A percentile compares a stretch with the other conserved stretches of the same genome.
Evolutionary conservation across 1,140 invertebrate genomes (phyloP).

Genomic region (Lithobius niger): DNA sequence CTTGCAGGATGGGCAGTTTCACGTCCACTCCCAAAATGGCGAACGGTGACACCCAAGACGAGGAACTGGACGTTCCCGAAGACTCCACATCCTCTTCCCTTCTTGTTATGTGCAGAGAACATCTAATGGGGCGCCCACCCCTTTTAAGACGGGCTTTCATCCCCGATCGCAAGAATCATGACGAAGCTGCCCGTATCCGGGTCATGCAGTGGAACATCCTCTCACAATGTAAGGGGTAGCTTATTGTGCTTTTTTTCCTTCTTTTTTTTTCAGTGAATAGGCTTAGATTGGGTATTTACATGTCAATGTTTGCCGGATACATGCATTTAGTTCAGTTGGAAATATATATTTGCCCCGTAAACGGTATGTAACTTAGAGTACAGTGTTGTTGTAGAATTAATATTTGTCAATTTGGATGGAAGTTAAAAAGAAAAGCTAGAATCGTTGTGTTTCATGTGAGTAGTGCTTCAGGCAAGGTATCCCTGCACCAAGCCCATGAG

Average conservation of each 20-base stretch:
- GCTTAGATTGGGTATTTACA: neutral
- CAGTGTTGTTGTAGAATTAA: neutral
- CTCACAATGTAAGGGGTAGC: slow-evolving; percentile 46
- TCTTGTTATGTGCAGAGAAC: slow-evolving; percentile 37
- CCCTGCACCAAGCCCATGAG: too few species aligned
- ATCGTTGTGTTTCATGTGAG: too few species aligned
- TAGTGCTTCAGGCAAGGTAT: too few species aligned
- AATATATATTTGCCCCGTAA: neutral
- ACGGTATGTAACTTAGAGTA: neutral
- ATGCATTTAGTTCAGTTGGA: slow-evolving; percentile 1
- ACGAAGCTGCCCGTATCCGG: slow-evolving; percentile 29
- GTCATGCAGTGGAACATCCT: slow-evolving; percentile 62
- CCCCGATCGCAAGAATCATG: neutral
- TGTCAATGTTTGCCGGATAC: neutral
- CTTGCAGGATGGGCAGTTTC: slow-evolving; percentile 54
- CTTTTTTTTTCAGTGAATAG: neutral
- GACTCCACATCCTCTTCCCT: slow-evolving; percentile 37
- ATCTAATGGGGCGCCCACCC: slow-evolving; percentile 29
- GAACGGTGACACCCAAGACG: slow-evolving; percentile 48
- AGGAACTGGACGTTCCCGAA: slow-evolving; percentile 39
- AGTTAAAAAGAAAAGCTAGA: too few species aligned
- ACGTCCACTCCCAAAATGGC: slow-evolving; percentile 49
- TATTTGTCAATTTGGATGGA: neutral
- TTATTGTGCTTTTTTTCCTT: neutral
- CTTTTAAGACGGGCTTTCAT: slow-evolving; percentile 31